Base-by-base conservation (phyloP, 2,888 invertebrate species). In the Smittia sp. region DNA sequence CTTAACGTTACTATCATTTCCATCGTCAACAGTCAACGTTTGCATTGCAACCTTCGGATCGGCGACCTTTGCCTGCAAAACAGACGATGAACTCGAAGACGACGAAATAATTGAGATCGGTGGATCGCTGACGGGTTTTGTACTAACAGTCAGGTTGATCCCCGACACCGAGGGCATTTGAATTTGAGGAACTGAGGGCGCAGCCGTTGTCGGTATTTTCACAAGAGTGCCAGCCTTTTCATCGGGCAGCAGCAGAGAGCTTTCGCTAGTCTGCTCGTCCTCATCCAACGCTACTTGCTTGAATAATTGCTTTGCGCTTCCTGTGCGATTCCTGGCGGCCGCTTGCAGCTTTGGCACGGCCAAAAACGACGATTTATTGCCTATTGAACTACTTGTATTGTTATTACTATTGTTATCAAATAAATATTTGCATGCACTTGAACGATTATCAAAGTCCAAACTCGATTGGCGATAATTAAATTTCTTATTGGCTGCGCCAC, bases 241-340 rank as follows among this genome's bases (percentile, higher is more conserved):
- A 62, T 76, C 76, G 6, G 84, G 83, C 75, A 84, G 75, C 66
- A 86, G 78, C 76, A 85, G 81, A 63, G 85, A 84, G 39, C 81
- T 85, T 76, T 86, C 86, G 77, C 85, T 85, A 74, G 83, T 81
- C 75, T 83, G 82, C 13, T 73, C 73, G 75, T 85, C 81, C 76
- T 86, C 86, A 75, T 86, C 86, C 74, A 86, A 81, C 0, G 86
- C 85, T 76, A 83, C 81, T 76, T 86, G 86, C 77, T 86, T 86
- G 77, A 86, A 86, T 11, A 86, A 80, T 78, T 86, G 85, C 77
- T 85, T 87, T 22, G 85, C 85, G 78, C 86, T 86, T 75, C 80
- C 81, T 74, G 82, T 82, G 75, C 82, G 80, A 76, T 80, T 82
- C 58, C 81, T 78, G 7, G 41, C 38, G 6, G 76, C 78, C 77